Evolutionary conservation across 1,140 invertebrate species (phyloP).

Genomic region (Marisa cornuarietis): DNA sequence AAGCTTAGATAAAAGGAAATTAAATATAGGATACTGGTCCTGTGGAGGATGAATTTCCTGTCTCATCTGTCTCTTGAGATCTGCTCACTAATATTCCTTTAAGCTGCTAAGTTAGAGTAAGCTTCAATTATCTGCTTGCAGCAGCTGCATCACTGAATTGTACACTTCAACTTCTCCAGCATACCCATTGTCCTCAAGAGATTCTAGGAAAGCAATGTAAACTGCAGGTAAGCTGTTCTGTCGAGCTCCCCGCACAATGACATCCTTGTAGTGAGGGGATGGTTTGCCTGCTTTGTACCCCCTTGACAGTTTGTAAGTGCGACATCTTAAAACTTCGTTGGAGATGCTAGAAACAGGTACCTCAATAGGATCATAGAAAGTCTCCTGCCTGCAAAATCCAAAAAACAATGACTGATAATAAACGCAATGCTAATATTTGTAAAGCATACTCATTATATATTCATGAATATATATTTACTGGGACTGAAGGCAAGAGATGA

Average conservation of each 20-base stretch:
- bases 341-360: conserved; percentile 70
- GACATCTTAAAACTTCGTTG: conserved; percentile 70
- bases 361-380: conserved; percentile 72
- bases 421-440: too few species aligned
- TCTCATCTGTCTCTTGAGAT: too few species aligned
- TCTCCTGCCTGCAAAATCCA: conserved; percentile 28
- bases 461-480: too few species aligned
- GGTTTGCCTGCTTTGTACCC: conserved; percentile 70
- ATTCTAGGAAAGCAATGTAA: conserved; percentile 74
- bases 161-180: conserved; percentile 56
- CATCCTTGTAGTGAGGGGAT: conserved; percentile 76
- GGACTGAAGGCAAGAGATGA: too few species aligned
- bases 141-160: not conserved
- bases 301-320: conserved; percentile 75
- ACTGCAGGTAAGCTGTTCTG: conserved; percentile 76
- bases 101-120: too few species aligned
- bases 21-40: too few species aligned
- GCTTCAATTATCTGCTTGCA: not conserved
- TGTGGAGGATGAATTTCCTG: too few species aligned
- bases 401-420: not conserved
- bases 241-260: conserved; percentile 74
- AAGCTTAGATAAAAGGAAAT: too few species aligned
- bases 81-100: too few species aligned
- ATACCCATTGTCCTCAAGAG: conserved; percentile 76
- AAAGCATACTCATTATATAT: too few species aligned